A percentile compares a stretch with the other conserved stretches of the same genome.
Conservation (phyloP, 2,113 vertebrate genomes). For the Coptodon rendalli region DNA sequence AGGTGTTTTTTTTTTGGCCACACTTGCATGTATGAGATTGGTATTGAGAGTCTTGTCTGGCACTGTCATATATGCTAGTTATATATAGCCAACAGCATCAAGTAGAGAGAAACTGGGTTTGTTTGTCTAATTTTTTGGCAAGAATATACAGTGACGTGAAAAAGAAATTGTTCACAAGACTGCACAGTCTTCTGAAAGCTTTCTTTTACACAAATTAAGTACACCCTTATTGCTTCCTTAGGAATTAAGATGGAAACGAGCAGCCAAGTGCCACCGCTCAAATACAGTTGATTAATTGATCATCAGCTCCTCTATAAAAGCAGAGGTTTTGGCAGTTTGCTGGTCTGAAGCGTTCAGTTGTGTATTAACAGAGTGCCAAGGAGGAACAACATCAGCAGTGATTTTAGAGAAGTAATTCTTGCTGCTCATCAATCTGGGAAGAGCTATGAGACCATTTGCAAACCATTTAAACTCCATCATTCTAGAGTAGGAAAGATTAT, state of each 20-base stretch:
- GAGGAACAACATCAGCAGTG: background rate
- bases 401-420: background rate
- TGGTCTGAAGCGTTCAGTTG: background rate
- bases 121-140: background rate
- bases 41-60: background rate
- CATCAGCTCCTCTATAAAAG: background rate
- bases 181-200: background rate
- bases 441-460: background rate
- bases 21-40: background rate
- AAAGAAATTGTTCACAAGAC: background rate
- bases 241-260: background rate
- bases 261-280: background rate
- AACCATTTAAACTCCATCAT: background rate
- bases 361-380: background rate
- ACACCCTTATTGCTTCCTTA: background rate
- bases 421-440: background rate
- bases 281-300: background rate
- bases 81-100: background rate
- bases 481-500: background rate
- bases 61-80: background rate
- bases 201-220: background rate
- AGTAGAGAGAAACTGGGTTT: background rate
- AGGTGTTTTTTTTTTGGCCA: background rate
- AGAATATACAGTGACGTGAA: background rate
- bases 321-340: background rate